Conservation (phyloP, 2,888 invertebrate genomes). For the Cremastinae sp. region DNA sequence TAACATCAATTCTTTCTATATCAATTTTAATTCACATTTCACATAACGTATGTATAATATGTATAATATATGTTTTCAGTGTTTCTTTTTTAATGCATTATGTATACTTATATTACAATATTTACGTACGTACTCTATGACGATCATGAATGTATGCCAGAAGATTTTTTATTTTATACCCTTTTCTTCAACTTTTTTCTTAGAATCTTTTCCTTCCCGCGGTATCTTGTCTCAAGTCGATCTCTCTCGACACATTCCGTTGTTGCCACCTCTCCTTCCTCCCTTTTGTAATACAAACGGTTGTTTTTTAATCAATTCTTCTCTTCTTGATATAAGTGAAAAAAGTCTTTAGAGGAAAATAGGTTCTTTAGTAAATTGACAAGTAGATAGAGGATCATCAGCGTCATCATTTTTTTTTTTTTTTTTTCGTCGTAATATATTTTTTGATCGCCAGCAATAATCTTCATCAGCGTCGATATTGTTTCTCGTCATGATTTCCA, state of each 20-base stretch:
- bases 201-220: conserved; percentile 5
- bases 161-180: conserved; percentile 28
- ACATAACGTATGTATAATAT: conserved; percentile 52
- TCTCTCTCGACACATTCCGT: not conserved
- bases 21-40: conserved; percentile 47
- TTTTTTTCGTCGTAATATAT: not conserved
- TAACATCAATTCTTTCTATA: conserved; percentile 56
- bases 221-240: not conserved
- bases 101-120: conserved; percentile 41
- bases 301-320: conserved; percentile 58
- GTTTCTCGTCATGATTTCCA: conserved; percentile 6
- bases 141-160: conserved; percentile 48
- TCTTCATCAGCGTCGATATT: conserved; percentile 26
- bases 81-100: conserved; percentile 34
- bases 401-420: conserved; percentile 28
- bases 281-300: conserved; percentile 8
- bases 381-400: conserved; percentile 74
- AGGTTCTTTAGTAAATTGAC: conserved; percentile 77
- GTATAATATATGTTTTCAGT: conserved; percentile 31
- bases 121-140: conserved; percentile 26
- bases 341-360: conserved; percentile 78
- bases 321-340: conserved; percentile 70
- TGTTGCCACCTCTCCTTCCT: not conserved
- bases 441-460: not conserved
- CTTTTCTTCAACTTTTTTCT: not conserved